Base-by-base conservation (phyloP, 2,113 vertebrate genomes). In the Perca fluviatilis region DNA sequence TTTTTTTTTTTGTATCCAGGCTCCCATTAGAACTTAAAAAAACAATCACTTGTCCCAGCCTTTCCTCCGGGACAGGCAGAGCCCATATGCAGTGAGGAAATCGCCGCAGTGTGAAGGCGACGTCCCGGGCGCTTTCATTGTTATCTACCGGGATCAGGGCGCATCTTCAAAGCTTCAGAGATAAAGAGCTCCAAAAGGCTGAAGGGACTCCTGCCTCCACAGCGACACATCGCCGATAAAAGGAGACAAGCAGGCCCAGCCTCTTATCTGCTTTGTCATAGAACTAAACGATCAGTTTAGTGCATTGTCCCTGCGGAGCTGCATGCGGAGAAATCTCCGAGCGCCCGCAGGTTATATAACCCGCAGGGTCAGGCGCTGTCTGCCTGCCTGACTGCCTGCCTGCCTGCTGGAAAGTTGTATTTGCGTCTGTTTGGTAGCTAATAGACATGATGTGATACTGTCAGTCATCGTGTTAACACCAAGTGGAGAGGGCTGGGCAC, bases 151-250 rank as follows among this genome's bases (percentile, higher is more conserved):
- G 80, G 84, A 91, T 93, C 91, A 83, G 83, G 61, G 64, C 70
- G 46, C 70, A 81, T 88, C 94, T 95, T 96, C 94, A 95, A 95
- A 96, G 95, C 75, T 11, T 27, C 43, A 0, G 10, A 88, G 94
- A 95, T 93, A 94, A 94, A 93, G 86, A 82, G 74, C 56, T 71
- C 87, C 89, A 90, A 78, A 80, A 80, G 80, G 79, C 87, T 73
- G 85, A 88, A 78, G 80, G 88, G 91, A 69, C 92, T 77, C 63
- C 86, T 77, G 74, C 83, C 88, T 91, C 81, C 77, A 49, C 60
- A 83, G 74, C 73, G 74, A 91, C 80, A 93, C 91, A 91, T 91
- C 90, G 27, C 72, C 80, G 92, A 95, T 93, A 93, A 90, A 43
- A 89, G 86, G 74, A 88, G 74, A 90, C 89, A 88, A 86, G 70